A percentile compares a stretch with the other conserved stretches of the same genome.
Conservation (phyloP, 2,888 invertebrate species). For the Sminthurides aquaticus region DNA sequence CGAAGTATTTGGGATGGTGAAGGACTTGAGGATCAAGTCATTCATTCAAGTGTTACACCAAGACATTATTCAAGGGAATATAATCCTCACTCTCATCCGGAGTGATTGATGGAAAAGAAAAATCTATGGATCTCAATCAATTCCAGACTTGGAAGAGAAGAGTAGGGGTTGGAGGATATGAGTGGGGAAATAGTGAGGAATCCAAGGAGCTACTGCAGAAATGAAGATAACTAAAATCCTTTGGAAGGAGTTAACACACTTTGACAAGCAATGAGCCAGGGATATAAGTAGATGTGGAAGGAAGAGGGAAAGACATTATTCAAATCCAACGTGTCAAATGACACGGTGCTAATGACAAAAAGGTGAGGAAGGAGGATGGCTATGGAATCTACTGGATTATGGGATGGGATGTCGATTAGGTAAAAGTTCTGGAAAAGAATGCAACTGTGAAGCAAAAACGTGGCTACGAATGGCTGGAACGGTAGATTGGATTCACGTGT, state of each 20-base stretch:
- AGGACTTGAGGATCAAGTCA: neutral
- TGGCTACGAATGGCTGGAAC: no score
- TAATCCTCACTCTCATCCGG: constrained; percentile 4
- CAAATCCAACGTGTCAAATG: neutral
- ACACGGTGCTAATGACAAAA: neutral
- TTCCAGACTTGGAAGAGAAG: neutral
- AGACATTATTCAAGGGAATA: constrained; percentile 1
- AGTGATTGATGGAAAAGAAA: constrained; percentile 2
- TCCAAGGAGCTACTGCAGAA: no score
- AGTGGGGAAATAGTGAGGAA: no score
- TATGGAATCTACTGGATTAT: no score
- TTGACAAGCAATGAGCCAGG: neutral
- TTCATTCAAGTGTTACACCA: neutral
- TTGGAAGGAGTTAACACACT: neutral
- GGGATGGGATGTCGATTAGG: no score
- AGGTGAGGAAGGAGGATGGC: neutral
- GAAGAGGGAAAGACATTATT: neutral
- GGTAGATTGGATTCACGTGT: no score
- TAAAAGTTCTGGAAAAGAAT: no score
- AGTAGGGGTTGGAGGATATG: no score
- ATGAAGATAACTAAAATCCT: no score
- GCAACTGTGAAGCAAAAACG: no score
- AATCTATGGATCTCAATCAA: neutral
- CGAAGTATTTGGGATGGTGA: no score
- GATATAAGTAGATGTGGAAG: neutral